These are phyloP conservation scores for Orientallactaga bullata DNA, from an alignment of 2,113 vertebrate species.

Conservation along the genomic window DNA sequence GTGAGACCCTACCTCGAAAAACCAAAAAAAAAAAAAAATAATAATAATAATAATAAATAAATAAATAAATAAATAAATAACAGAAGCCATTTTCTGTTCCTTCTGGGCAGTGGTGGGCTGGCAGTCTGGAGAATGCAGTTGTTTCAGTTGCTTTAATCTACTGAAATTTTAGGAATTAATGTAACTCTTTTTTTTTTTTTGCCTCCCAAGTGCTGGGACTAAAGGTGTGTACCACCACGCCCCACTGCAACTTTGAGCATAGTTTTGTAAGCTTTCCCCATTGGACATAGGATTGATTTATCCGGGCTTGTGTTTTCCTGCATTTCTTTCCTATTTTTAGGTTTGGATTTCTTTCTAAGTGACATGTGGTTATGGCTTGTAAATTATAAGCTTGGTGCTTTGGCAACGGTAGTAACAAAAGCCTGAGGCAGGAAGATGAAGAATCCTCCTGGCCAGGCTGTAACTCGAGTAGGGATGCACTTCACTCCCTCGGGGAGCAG, in stretches of 20 bases:
- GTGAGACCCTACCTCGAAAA: no score
- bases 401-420: conserved; percentile 62
- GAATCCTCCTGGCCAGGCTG: conserved; percentile 44
- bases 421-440: conserved; percentile 53
- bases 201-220: no score
- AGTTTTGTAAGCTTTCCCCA: background rate
- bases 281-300: conserved; percentile 50
- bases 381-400: conserved; percentile 58
- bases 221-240: no score
- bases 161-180: background rate
- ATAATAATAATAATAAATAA: no score
- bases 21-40: no score
- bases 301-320: conserved; percentile 56
- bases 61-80: no score
- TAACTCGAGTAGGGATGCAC: conserved; percentile 62
- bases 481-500: conserved; percentile 54
- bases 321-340: conserved; percentile 62
- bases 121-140: background rate
- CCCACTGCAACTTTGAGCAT: background rate
- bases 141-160: background rate
- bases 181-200: no score
- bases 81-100: background rate
- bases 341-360: conserved; percentile 49
- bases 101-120: background rate
- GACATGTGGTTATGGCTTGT: conserved; percentile 36